Conservation (phyloP, 1,140 invertebrate species). For the Aphis craccivora region DNA sequence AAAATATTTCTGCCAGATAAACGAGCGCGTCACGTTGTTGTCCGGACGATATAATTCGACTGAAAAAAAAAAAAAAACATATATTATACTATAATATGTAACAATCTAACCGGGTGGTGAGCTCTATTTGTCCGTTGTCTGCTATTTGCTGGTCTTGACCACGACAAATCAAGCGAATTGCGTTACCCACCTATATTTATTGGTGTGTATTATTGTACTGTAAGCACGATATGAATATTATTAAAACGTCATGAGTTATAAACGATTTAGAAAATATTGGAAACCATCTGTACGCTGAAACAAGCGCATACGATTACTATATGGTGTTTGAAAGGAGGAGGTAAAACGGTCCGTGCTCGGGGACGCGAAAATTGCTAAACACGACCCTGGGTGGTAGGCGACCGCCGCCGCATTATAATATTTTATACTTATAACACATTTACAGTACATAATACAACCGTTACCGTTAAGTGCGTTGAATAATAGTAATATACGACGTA, state of each 20-base stretch:
- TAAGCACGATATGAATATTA: background rate
- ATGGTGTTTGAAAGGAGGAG: background rate
- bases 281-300: background rate
- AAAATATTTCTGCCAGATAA: background rate
- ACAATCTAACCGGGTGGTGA: no score
- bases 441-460: background rate
- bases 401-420: background rate
- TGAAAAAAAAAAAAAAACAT: no score
- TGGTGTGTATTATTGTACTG: background rate
- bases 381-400: no score
- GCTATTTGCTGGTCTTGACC: no score
- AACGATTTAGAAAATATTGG: background rate
- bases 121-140: no score
- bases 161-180: no score
- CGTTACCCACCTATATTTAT: no score
- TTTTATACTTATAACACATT: background rate
- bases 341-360: background rate
- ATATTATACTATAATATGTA: no score
- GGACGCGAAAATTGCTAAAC: background rate
- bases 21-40: no score
- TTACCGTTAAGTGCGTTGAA: background rate
- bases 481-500: background rate
- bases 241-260: background rate
- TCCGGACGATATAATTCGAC: no score
- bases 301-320: no score